These are phyloP conservation scores for Mugil cephalus DNA, from an alignment of 2,113 vertebrate species.

Conservation along the genomic window DNA sequence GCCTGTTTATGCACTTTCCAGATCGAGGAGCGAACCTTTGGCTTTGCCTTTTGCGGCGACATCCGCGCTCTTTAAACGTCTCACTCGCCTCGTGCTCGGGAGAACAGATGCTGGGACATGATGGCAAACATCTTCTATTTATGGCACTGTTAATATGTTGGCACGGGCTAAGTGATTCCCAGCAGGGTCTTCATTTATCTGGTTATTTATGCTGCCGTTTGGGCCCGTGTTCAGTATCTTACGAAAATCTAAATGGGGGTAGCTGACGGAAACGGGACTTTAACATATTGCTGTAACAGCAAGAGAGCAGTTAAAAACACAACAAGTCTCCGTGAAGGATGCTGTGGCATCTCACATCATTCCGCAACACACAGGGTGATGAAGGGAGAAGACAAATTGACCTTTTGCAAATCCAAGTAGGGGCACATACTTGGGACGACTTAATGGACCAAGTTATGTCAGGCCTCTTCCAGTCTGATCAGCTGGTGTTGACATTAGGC, in stretches of 20 bases:
- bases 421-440: neutral
- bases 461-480: no score
- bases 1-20: neutral
- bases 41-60: neutral
- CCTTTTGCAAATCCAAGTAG: neutral
- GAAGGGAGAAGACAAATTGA: neutral
- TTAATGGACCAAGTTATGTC: no score
- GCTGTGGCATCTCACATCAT: neutral
- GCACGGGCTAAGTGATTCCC: constrained; percentile 23
- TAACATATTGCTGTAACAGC: neutral
- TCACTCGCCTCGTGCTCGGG: constrained; percentile 2
- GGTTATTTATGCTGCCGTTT: constrained; percentile 45
- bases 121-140: constrained; percentile 42
- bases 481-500: no score
- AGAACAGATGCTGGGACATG: constrained; percentile 36
- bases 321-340: neutral
- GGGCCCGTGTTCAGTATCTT: constrained; percentile 9
- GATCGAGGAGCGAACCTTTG: constrained; percentile 7
- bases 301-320: constrained; percentile 5
- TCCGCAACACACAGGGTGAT: neutral
- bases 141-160: constrained; percentile 38
- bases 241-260: constrained; percentile 24
- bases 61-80: constrained; percentile 14
- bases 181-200: constrained; percentile 20
- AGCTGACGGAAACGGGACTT: constrained; percentile 18